These are phyloP conservation scores for Scelioninae gen. 1 DNA, from an alignment of 2,888 invertebrate genomes.

Conservation along the genomic window DNA sequence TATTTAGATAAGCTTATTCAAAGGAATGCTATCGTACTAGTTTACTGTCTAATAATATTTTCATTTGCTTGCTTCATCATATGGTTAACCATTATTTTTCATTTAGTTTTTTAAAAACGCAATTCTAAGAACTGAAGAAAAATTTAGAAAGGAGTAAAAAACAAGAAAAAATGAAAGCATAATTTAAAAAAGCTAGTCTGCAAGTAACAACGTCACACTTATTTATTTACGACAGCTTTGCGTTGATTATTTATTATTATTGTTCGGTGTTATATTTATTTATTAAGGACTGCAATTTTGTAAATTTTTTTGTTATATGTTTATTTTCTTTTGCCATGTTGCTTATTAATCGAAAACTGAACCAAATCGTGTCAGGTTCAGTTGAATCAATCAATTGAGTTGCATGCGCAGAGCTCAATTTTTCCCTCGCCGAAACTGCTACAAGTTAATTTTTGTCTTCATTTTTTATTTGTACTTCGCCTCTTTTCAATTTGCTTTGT, in stretches of 20 bases:
- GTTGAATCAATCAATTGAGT: constrained; percentile 51
- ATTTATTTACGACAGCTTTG: constrained; percentile 70
- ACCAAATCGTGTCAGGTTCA: constrained; percentile 23
- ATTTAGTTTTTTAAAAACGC: constrained; percentile 75
- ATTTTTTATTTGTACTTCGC: constrained; percentile 52
- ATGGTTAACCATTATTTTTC: constrained; percentile 80
- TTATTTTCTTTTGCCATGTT: constrained; percentile 46
- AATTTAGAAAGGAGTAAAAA: constrained; percentile 27
- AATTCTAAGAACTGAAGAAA: constrained; percentile 13
- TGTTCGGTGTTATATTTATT: constrained; percentile 72
- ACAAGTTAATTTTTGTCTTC: constrained; percentile 61
- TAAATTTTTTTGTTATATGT: constrained; percentile 53
- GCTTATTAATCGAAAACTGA: constrained; percentile 42
- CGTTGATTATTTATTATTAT: constrained; percentile 73
- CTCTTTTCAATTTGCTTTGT: constrained; percentile 41
- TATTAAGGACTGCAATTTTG: constrained; percentile 59
- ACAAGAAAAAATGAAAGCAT: constrained; percentile 15
- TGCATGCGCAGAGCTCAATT: constrained; percentile 54
- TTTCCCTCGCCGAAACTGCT: constrained; percentile 39
- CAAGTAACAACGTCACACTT: constrained; percentile 59
- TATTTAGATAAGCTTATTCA: constrained; percentile 79
- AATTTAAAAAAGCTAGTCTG: constrained; percentile 43
- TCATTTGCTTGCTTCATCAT: constrained; percentile 80
- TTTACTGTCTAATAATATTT: constrained; percentile 80
- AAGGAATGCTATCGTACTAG: constrained; percentile 78